Base-by-base conservation (phyloP, 2,113 vertebrate genomes). In the Cheirogaleus medius region DNA sequence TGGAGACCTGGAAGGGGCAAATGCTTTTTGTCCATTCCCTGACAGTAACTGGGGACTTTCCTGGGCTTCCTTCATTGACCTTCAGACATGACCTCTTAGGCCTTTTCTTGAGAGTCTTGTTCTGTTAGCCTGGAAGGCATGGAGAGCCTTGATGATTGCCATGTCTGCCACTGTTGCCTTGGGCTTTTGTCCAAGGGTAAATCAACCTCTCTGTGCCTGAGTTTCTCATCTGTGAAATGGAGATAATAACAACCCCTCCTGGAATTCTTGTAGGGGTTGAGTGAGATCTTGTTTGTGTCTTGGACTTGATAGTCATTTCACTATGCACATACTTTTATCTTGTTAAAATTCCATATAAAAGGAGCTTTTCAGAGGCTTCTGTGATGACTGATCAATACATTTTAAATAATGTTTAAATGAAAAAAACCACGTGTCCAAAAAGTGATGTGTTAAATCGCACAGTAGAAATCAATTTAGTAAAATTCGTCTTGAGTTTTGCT, bases 261-360 rank as follows among this genome's bases (percentile, higher is more conserved):
- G 39, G 27, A 44, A 23, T n/a, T 91, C 63, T 63, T 49, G 37
- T 60, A 27, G 73, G 47, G 13, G 2, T 78, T 68, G 44, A 71
- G 12, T 81, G 60, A 78, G 87, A 76, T 76, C 49, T 34, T 66
- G 6, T 73, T 77, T 88, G 21, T 83, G 32, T 56, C 39, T 87
- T 3, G 23, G n/a, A 54, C 52, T 32, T 60, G 12, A 74, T 37
- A 68, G 60, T 68, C 32, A 47, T 0, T 73, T 39, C 49, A 39
- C 80, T 91, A 54, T 77, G 44, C 1, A 60, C 17, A 49, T 52
- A 25, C 64, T 97, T 86, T 94, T 87, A 88, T 88, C 21, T 92
- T 96, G 23, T 80, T 80, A 90, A 63, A 60, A 47, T 81, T 77
- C 5, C 17, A 21, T 60, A 8, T 74, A 58, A 95, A 76, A 58